Conservation (phyloP, 2,113 vertebrate species). For the Cygnus buccinator region DNA sequence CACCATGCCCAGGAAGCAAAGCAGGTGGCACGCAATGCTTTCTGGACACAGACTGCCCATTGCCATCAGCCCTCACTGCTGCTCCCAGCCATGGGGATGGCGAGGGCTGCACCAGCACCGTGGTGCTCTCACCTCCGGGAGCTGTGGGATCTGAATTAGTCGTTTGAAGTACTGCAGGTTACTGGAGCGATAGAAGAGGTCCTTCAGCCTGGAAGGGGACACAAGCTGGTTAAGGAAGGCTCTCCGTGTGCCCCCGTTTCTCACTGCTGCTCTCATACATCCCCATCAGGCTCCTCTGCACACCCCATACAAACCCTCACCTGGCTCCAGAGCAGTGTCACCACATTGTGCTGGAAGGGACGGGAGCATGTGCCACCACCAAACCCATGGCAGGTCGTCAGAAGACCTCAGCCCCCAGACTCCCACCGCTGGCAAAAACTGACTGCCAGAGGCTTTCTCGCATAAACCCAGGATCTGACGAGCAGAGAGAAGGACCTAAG, state of each 20-base stretch:
- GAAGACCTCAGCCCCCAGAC: not conserved
- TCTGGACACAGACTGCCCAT: not conserved
- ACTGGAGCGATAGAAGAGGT: slow-evolving; percentile 96
- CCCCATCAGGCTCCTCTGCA: not conserved
- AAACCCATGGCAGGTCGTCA: not conserved
- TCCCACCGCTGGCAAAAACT: not conserved
- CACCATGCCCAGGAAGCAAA: not conserved
- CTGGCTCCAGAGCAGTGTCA: not conserved
- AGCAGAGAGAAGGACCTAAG: not conserved
- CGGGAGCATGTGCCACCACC: not conserved
- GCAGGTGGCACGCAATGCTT: not conserved
- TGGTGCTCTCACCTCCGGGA: slow-evolving; percentile 88
- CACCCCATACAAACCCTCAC: not conserved
- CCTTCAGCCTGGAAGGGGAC: slow-evolving; percentile 86
- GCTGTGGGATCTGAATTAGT: slow-evolving; percentile 96
- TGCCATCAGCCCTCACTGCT: not conserved
- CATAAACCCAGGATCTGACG: not conserved
- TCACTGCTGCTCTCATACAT: not conserved
- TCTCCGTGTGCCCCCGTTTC: not conserved
- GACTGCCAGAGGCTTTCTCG: not conserved
- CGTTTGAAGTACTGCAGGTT: slow-evolving; percentile 98
- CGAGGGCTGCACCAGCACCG: fast-evolving
- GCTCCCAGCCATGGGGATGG: not conserved
- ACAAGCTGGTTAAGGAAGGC: not conserved
- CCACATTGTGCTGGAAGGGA: fast-evolving